Base-by-base conservation (phyloP, 23 tunicate genomes). In the Trididemnum nubilum region DNA sequence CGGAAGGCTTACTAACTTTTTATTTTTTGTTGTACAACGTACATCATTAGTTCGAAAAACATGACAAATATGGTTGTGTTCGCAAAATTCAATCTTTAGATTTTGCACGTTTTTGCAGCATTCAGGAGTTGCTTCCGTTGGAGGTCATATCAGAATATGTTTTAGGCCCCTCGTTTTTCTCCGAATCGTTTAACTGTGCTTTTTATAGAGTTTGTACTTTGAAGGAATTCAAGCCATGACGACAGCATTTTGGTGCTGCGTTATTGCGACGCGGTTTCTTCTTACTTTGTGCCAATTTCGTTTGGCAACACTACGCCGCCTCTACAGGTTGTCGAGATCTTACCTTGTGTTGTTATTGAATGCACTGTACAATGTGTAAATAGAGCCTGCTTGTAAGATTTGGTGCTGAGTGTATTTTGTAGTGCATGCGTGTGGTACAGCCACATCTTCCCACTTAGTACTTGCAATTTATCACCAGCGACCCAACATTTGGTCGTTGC, bases 311-410 rank as follows among this genome's bases (percentile, higher is more conserved):
- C 9, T 26, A 26, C 27, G 25, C 21, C 67, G 5, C 26, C 67
- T 61, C 5, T 15, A 61, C 67, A 61, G 67, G 67, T 61, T 61
- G 74, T 67, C 33, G 7, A 67, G 12, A 44, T 15, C 7, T 67
- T 67, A 4, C 27, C 27, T 33, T 67, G 37, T 67, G 74, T 25
- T 61, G 4, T 61, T 7, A 12, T 4, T 12, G n/a, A 61, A 61
- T 61, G 67, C 67, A 61, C 67, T 61, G 67, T 61, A 61, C 67
- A 61, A 61, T 25, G 67, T 61, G 67, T 61, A 61, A 61, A 61
- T 61, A 61, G 29, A 12, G 21, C 5, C n/a, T 61, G 67, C 67
- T 61, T 61, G 67, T 61, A 25, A 12, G 54, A 44, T 44, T 12
- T 61, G 67, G 67, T 61, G 67, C 67, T 61, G 29, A 21, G 26